Evolutionary conservation across 2,113 vertebrate genomes (phyloP), one percentile per base, ranked within the genome.

Genomic region (Nesogale talazaci): DNA sequence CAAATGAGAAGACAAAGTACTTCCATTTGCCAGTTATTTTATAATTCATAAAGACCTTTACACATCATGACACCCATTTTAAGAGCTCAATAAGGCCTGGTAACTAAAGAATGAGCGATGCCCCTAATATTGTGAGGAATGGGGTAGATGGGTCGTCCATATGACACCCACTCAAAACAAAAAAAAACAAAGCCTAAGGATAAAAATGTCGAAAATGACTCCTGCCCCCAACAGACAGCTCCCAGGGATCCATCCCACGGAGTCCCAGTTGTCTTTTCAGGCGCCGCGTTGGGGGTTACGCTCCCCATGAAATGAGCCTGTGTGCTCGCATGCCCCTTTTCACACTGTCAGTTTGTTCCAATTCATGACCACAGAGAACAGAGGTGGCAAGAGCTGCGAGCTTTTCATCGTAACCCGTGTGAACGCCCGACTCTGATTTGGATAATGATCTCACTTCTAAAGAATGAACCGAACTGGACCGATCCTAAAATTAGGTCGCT

Each of bases 381-480:
- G 1, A 63, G 61, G 61, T 75, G 85, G 78, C 93, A 90, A 87
- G 4, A 74, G 40, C 38, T 6, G 63, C 23, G 16, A 16, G 15
- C 20, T 56, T 46, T 23, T 72, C 56, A 15, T 36, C 15, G 42
- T 31, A 89, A 34, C 25, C 57, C 4, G 23, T 79, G 31, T 84
- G 81, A 75, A 77, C 63, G 31, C 31, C 25, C 59, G 19, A n/a
- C 82, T 23, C 27, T 34, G 72, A 88, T 80, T 61, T 57, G 27
- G 40, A 42, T 29, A 46, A 34, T 75, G 88, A 63, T 34, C 2
- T 85, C 16, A 89, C 83, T 91, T 87, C 83, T 88, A 80, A 72
- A 84, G 46, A 91, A 69, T 87, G 82, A 77, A 78, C 22, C 67
- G 29, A 19, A 31, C n/a, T 16, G 36, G 74, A 42, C 42, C 27